phyloP scores from a whole-genome alignment of 2,113 vertebrate species.

The Grus americana region DNA sequence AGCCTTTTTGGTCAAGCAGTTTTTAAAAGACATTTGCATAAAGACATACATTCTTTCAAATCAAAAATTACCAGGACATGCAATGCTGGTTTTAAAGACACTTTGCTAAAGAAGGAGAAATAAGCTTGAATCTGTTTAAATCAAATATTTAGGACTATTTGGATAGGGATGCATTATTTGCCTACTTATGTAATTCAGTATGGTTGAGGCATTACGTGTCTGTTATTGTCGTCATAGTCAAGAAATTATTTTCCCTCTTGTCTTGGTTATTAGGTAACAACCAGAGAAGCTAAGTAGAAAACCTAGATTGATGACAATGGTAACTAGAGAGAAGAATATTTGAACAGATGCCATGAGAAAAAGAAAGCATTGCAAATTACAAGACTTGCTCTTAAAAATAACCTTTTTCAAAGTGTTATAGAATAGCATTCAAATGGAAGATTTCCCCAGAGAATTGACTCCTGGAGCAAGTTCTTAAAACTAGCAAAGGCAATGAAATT shows the following conservation, averaged over 20 bases:
- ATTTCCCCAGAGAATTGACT: background rate
- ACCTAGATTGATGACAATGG: background rate
- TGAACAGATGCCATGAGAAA: background rate
- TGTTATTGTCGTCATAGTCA: background rate
- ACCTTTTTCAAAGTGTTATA: background rate
- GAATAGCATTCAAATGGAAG: background rate
- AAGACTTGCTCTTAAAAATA: background rate
- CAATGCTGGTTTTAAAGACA: background rate
- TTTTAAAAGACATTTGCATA: constrained; percentile 60
- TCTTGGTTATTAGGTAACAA: background rate
- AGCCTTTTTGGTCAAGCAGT: constrained; percentile 8
- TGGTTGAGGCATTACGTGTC: background rate
- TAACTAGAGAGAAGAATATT: background rate
- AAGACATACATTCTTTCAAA: constrained; percentile 30
- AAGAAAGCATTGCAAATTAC: background rate
- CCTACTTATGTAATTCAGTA: background rate
- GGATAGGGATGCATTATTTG: background rate
- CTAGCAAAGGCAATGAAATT: background rate
- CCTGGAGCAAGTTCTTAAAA: background rate
- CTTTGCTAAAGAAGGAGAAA: background rate
- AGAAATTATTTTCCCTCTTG: background rate
- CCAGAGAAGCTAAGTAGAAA: background rate
- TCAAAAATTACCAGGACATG: background rate
- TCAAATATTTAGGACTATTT: background rate
- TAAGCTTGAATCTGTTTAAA: background rate